Evolutionary conservation across 92 coral and sea anemone species (phyloP).

Genomic region (Heteractis magnifica): DNA sequence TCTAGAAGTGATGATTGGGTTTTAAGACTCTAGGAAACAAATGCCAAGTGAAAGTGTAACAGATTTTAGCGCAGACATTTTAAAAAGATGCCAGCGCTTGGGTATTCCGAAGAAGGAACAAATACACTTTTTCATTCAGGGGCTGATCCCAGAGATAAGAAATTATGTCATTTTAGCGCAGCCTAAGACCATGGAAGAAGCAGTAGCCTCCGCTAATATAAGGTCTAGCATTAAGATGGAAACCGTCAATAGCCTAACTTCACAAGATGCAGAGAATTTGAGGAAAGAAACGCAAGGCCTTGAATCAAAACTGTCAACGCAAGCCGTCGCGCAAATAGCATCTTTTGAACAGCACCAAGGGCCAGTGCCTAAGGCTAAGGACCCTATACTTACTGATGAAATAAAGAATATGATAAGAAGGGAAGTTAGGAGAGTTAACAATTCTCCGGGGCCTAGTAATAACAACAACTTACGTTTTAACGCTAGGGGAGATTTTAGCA

Average conservation of each 20-base stretch:
- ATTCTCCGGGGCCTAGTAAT: not conserved
- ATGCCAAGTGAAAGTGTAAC: not conserved
- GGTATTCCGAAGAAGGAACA: not conserved
- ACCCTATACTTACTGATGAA: not conserved
- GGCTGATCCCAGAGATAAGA: not conserved
- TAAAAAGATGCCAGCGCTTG: not conserved
- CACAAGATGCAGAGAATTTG: not conserved
- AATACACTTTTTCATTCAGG: not conserved
- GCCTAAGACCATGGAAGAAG: conserved; percentile 11
- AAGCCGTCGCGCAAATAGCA: conserved; percentile 8
- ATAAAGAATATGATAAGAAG: not conserved
- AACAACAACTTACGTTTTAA: not conserved
- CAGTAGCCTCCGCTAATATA: not conserved
- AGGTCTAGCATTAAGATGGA: not conserved
- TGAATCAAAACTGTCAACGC: not conserved
- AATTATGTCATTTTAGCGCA: not conserved
- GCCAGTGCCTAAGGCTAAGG: not conserved
- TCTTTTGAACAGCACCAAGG: conserved; percentile 12
- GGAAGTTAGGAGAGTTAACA: not conserved
- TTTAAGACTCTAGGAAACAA: conserved; percentile 11
- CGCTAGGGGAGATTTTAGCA: conserved; percentile 9
- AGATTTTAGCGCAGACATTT: not conserved
- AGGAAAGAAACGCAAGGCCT: not conserved
- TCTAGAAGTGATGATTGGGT: conserved; percentile 1
- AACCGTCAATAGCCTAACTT: not conserved